phyloP scores from a whole-genome alignment of 2,888 invertebrate species.

The Cataglyphis livida region DNA sequence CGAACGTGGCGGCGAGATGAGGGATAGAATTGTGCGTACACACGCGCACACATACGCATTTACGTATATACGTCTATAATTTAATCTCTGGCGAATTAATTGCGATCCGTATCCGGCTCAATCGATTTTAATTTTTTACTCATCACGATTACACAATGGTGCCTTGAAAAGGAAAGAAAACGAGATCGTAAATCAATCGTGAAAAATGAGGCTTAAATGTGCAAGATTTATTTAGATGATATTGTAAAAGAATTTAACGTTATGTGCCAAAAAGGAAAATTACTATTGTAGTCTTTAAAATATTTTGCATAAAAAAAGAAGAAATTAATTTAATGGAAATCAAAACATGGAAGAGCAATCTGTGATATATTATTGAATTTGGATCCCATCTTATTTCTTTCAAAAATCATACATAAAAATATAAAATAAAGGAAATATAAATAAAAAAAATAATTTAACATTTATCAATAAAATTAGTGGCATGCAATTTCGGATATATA shows the following conservation, averaged over 20 bases:
- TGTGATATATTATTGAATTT: too few relatives aligned
- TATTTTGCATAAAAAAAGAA: not conserved
- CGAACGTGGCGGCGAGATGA: conserved; percentile 32
- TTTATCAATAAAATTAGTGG: not conserved
- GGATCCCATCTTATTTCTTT: not conserved
- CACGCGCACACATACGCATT: not conserved
- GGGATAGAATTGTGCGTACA: conserved; percentile 8
- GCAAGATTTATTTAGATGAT: not conserved
- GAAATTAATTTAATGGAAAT: not conserved
- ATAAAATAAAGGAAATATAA: not conserved
- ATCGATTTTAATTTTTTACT: conserved; percentile 34
- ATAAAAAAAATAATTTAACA: not conserved
- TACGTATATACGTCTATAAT: conserved; percentile 11
- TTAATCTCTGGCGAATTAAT: conserved; percentile 39
- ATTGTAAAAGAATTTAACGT: not conserved
- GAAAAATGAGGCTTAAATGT: not conserved
- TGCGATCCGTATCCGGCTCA: not conserved
- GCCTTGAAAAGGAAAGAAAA: not conserved
- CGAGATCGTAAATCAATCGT: conserved; percentile 8
- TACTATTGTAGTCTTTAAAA: not conserved
- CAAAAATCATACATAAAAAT: not conserved
- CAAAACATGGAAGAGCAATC: not conserved
- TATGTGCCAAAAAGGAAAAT: not conserved
- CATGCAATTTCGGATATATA: not conserved
- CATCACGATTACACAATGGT: not conserved